Evolutionary conservation across 2,113 vertebrate genomes (phyloP).

Genomic region (Benitochromis conjunctus): DNA sequence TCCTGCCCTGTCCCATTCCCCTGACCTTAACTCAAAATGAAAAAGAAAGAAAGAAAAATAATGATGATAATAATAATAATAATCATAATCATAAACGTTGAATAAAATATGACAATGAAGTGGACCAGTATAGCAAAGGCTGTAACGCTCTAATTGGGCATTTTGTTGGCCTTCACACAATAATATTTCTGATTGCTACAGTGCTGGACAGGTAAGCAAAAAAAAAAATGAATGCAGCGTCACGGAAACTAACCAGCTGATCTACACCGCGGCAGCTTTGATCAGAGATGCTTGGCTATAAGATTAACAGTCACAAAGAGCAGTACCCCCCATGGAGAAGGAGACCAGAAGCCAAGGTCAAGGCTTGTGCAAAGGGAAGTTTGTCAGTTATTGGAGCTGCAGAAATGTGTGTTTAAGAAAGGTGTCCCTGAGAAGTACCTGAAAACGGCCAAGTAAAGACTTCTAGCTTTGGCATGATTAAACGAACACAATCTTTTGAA

Average conservation of each 20-base stretch:
- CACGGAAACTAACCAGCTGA: neutral
- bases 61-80: neutral
- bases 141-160: no score
- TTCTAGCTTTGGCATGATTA: neutral
- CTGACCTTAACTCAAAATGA: no score
- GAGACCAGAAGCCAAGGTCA: neutral
- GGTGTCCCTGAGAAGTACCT: neutral
- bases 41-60: no score
- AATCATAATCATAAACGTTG: neutral
- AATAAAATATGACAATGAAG: neutral
- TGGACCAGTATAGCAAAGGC: no score
- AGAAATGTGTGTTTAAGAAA: neutral
- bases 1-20: no score
- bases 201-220: neutral
- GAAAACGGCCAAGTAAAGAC: neutral
- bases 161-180: neutral
- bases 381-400: neutral
- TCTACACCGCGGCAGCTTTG: neutral
- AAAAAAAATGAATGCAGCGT: neutral
- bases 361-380: neutral
- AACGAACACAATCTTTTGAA: neutral
- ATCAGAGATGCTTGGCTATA: neutral
- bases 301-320: neutral
- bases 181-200: neutral
- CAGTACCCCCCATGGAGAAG: neutral